A percentile compares a stretch with the other conserved stretches of the same genome.
These are phyloP conservation scores for Capitella teleta DNA, from an alignment of 1,140 invertebrate genomes.

Conservation along the genomic window DNA sequence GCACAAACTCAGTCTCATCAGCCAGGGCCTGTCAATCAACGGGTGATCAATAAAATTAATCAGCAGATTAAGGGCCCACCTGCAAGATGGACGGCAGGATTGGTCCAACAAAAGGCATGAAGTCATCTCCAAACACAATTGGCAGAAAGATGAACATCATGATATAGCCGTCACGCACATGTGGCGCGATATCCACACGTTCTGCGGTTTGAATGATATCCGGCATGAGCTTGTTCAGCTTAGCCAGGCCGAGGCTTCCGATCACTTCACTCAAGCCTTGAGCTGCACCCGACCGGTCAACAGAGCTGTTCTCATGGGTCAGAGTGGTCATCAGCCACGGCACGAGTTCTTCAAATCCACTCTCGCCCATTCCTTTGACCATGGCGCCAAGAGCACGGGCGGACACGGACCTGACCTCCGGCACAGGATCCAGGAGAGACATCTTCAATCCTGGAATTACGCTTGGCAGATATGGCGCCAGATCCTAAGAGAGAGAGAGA, in stretches of 20 bases:
- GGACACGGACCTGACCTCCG: slow-evolving; percentile 86
- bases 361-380: slow-evolving; percentile 92
- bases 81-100: slow-evolving; percentile 96
- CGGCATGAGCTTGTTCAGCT: slow-evolving; percentile 93
- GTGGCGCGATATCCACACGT: slow-evolving; percentile 74
- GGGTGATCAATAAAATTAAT: neutral
- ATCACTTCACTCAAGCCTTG: slow-evolving; percentile 60
- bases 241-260: slow-evolving; percentile 85
- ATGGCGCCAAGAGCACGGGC: slow-evolving; percentile 91
- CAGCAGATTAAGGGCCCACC: too few relatives aligned
- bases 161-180: slow-evolving; percentile 98
- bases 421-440: slow-evolving; percentile 92
- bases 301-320: slow-evolving; percentile 88
- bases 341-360: slow-evolving; percentile 69
- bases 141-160: slow-evolving; percentile 99
- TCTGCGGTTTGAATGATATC: slow-evolving; percentile 95
- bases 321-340: slow-evolving; percentile 98
- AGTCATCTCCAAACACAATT: slow-evolving; percentile 85
- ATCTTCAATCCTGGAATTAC: slow-evolving; percentile 95
- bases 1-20: slow-evolving; percentile 97
- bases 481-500: slow-evolving; percentile 49
- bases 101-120: slow-evolving; percentile 90
- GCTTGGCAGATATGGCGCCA: slow-evolving; percentile 88
- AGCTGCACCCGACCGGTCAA: slow-evolving; percentile 71
- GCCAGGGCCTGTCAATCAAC: slow-evolving; percentile 60